Evolutionary conservation across 1,140 invertebrate species (phyloP).

Genomic region (Penaeus chinensis): DNA sequence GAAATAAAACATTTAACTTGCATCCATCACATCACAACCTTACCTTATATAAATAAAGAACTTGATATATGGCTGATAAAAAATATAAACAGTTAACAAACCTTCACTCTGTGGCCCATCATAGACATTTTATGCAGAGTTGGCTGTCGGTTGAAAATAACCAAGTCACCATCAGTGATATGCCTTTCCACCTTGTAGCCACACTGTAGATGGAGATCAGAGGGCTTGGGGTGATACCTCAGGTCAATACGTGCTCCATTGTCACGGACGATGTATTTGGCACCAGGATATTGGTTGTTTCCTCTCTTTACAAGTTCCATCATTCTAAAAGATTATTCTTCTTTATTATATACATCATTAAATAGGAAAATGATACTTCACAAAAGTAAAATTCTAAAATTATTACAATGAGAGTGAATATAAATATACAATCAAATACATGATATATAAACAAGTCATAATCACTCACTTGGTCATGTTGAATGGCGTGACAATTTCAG

Average conservation of each 20-base stretch:
- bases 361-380: not conserved
- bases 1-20: not conserved
- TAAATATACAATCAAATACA: no score
- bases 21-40: no score
- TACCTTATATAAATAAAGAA: no score
- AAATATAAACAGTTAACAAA: constrained; percentile 17
- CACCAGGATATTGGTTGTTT: constrained; percentile 98
- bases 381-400: not conserved
- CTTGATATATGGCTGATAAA: no score
- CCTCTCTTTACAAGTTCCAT: constrained; percentile 94
- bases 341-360: no score
- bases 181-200: constrained; percentile 98
- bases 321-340: constrained; percentile 79
- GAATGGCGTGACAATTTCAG: constrained; percentile 99
- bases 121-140: constrained; percentile 99
- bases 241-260: constrained; percentile 99
- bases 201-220: constrained; percentile 97
- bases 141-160: constrained; percentile 99
- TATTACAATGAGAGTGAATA: no score
- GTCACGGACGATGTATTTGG: constrained; percentile 98
- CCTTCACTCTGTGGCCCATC: constrained; percentile 99
- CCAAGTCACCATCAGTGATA: constrained; percentile 96
- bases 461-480: constrained; percentile 86
- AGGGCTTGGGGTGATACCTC: constrained; percentile 97
- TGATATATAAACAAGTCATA: no score